Evolutionary conservation across 1,140 invertebrate species (phyloP), one percentile per base, ranked within the genome.

Genomic region (Propsilocerus akamusi): DNA sequence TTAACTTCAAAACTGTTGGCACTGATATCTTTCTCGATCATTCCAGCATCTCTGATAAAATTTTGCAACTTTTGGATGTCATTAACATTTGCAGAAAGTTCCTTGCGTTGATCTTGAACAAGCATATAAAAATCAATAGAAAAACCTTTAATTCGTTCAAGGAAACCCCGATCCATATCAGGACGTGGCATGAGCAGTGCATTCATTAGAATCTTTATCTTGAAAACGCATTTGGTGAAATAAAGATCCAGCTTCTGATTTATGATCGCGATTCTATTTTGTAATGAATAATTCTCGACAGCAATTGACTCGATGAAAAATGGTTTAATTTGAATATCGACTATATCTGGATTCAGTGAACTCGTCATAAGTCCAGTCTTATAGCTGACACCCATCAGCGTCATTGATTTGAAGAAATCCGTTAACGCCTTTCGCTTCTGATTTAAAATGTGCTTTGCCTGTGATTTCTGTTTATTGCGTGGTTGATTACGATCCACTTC

Each of bases 121-220:
- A 82, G 57, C 0, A 86, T 54, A 56, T 81, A 68, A 10, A 87
- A 56, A 54, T 86, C 77, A 48, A 73, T 69, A 1, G 78, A 70
- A 60, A 83, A 91, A 34, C 93, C 93, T 67, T 79, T 79, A 54
- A 86, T 84, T 49, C 89, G 72, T 51, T 93, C 85, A 46, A 89
- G 77, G 54, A 86, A 85, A 30, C 77, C 78, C 1, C 79, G 64
- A 8, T 84, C 85, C 25, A 97, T 64, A 58, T 95, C 88, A 54
- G 80, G 75, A 26, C 83, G 76, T 0, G 83, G 81, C 3, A 71
- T 62, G 23, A 71, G 72, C 56, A 86, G 60, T 14, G 77, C 69
- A 46, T 67, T 70, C 17, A 77, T 72, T 6, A 95, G 68, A 2
- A 79, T 68, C 34, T 61, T 66, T 51, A 60, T 26, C 51, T 63